phyloP scores from a whole-genome alignment of 2,888 invertebrate species.

The Orchesellides sinensis region DNA sequence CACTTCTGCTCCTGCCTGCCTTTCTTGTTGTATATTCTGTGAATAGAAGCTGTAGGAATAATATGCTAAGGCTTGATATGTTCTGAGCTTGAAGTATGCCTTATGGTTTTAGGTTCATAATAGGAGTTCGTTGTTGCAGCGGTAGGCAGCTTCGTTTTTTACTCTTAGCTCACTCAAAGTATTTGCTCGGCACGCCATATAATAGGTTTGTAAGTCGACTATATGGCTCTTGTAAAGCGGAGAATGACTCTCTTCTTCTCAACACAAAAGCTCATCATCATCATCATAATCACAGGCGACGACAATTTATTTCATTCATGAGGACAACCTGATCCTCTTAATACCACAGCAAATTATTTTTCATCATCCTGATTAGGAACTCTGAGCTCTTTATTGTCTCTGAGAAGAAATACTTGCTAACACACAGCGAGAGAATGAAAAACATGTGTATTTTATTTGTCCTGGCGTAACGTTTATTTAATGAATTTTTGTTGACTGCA shows the following conservation, averaged over 20 bases:
- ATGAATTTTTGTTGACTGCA: constrained; percentile 29
- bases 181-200: constrained; percentile 59
- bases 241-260: constrained; percentile 61
- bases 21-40: constrained; percentile 1
- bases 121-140: constrained; percentile 11
- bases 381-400: constrained; percentile 67
- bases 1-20: constrained; percentile 44
- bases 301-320: constrained; percentile 69
- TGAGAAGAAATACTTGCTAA: constrained; percentile 39
- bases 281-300: constrained; percentile 67
- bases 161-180: constrained; percentile 53
- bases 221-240: constrained; percentile 62
- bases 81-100: constrained; percentile 55
- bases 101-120: constrained; percentile 63
- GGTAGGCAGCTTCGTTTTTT: constrained; percentile 27
- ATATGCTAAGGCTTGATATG: neutral
- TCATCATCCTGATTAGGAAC: constrained; percentile 67
- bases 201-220: constrained; percentile 61
- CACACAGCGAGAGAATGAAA: constrained; percentile 19
- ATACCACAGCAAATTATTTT: constrained; percentile 68
- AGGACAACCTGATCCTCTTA: constrained; percentile 69
- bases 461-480: constrained; percentile 32
- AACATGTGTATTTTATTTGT: constrained; percentile 25
- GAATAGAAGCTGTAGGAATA: neutral
- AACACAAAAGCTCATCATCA: constrained; percentile 64